Evolutionary conservation across 2,797 vertebrate species (phyloP), one percentile per base, ranked within the genome.

Genomic region (Sphaeramia orbicularis): DNA sequence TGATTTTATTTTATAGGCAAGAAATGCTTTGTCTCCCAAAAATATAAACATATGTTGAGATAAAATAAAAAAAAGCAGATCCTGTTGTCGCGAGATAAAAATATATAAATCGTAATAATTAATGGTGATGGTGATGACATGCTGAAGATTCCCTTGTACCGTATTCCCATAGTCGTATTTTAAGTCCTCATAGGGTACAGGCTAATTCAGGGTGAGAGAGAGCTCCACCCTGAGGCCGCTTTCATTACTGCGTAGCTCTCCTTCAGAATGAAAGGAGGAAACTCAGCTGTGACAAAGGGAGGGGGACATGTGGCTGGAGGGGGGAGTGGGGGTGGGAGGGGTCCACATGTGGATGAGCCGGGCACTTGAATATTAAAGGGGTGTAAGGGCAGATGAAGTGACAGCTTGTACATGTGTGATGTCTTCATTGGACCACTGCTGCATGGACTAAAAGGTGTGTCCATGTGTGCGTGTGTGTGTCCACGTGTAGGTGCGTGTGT

Each of bases 341-440:
- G 55, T 71, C 63, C 71, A 82, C 76, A 75, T 81, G 81, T 79
- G 42, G 59, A 41, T 38, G 44, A 56, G 59, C 3, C 37, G 16
- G 41, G 55, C 47, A 57, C 51, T 8, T 27, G n/a, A 14, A 27
- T 80, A 21, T 7, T 53, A 49, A 72, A 37, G 12, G 24, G 65
- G 65, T 67, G 45, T 16, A 56, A 65, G 70, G 53, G 49, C 65
- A 80, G 69, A 62, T 79, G 71, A 75, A 80, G 70, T 76, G 89
- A 87, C 77, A 75, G 70, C 35, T 59, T 59, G 71, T 61, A 61
- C 48, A 42, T 42, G 65, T 73, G 80, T 78, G 86, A 88, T 66
- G 71, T 85, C 85, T 88, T 84, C 79, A 78, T 78, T 74, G 83
- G 78, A 76, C 64, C 56, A n/a, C 32, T 51, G 56, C 44, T 74